Base-by-base conservation (phyloP, 2,888 invertebrate species). In the Hemicrepidius hirtus region DNA sequence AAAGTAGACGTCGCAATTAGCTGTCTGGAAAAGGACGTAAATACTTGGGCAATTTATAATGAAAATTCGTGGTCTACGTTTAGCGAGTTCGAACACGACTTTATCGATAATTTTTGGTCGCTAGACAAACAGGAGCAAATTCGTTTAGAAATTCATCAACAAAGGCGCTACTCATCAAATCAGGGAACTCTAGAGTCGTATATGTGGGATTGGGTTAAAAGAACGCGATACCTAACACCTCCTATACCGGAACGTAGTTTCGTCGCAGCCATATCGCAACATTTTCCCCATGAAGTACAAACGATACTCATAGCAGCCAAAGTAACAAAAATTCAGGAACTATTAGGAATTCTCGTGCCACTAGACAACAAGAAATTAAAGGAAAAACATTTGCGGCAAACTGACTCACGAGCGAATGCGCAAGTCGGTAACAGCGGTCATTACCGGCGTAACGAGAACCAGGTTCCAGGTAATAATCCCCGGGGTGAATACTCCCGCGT, bases 71-170 rank as follows among this genome's bases (percentile, higher is more conserved):
- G 55, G 55, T 21, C n/a, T 6, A 12, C 10, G 1, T 55, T 24
- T 24, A 3, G 24, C n/a, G 12, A 55, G n/a, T 55, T 55, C n/a
- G 24, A 55, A 28, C 21, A 24, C 12, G 55, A 55, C 13, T 55
- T 55, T 21, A 24, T 55, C 1, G 24, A 55, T 12, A 13, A 49
- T 3, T 55, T 18, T 28, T 55, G 55, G 55, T 55, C 55, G 20
- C 7, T 3, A 55, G 12, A 55, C 12, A 21, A 10, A 28, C 55
- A 55, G 21, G 28, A 55, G 4, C 10, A 55, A 28, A 20, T 55
- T 13, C 18, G 55, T 21, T 12, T 21, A 20, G 10, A 55, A 55
- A 55, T 55, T 18, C 12, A 12, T 21, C 24, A 20, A 28, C 10
- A 55, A 21, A 21, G 24, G 24, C n/a, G 20, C 5, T 55, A 55